A percentile compares a stretch with the other conserved stretches of the same genome.
Evolutionary conservation across 2,888 invertebrate genomes (phyloP).

Genomic region (Girardia tigrina): DNA sequence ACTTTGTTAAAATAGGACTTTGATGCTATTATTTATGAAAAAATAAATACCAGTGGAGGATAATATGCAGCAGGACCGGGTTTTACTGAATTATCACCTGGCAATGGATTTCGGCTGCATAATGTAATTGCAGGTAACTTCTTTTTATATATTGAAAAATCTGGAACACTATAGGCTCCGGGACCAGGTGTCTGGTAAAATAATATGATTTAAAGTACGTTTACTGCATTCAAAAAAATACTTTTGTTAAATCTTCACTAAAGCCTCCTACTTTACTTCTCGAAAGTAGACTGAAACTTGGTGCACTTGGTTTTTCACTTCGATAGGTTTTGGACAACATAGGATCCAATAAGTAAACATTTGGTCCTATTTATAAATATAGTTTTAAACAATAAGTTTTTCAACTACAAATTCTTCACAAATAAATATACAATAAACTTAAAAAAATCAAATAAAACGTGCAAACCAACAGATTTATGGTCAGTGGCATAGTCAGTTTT

Average conservation of each 20-base stretch:
- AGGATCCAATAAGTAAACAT: conserved; percentile 36
- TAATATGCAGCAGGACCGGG: conserved; percentile 80
- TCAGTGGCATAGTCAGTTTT: too few species aligned
- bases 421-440: too few species aligned
- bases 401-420: too few species aligned
- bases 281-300: conserved; percentile 70
- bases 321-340: conserved; percentile 37
- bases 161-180: conserved; percentile 39
- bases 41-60: conserved; percentile 84
- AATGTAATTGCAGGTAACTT: conserved; percentile 65
- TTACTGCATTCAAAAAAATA: not conserved
- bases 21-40: too few species aligned
- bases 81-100: conserved; percentile 63
- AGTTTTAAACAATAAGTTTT: too few species aligned
- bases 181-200: conserved; percentile 38
- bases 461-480: too few species aligned
- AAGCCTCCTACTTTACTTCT: conserved; percentile 57
- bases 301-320: conserved; percentile 51
- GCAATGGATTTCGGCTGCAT: conserved; percentile 63
- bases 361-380: conserved; percentile 33
- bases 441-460: too few species aligned
- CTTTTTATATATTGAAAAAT: conserved; percentile 38
- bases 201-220: conserved; percentile 24
- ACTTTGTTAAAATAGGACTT: too few species aligned
- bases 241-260: conserved; percentile 36